These are phyloP conservation scores for Phasia obesa DNA, from an alignment of 2,888 invertebrate genomes.

Conservation along the genomic window DNA sequence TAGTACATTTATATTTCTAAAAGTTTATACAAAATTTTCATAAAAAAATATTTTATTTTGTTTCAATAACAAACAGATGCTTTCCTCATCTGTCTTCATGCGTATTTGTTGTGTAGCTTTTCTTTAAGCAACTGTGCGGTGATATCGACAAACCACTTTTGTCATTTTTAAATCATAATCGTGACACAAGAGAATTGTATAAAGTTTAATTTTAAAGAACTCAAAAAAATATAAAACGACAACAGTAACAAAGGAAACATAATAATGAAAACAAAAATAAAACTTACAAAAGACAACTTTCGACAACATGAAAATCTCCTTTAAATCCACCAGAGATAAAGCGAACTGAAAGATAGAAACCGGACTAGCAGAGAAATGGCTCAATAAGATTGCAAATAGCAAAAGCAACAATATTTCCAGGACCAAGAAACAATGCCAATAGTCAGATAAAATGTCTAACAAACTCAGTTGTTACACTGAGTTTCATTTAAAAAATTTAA, in stretches of 20 bases:
- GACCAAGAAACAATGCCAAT: no score
- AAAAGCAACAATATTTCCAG: background rate
- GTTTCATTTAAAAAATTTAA: no score
- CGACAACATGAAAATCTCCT: constrained; percentile 47
- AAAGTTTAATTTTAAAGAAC: background rate
- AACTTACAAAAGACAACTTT: constrained; percentile 43
- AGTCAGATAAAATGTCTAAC: no score
- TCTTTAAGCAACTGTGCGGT: background rate
- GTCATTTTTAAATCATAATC: constrained; percentile 61
- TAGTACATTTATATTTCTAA: no score
- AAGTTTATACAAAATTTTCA: background rate
- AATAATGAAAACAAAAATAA: constrained; percentile 50
- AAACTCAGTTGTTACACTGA: no score
- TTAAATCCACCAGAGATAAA: constrained; percentile 61
- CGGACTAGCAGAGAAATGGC: constrained; percentile 6
- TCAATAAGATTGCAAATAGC: background rate
- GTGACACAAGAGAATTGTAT: constrained; percentile 31
- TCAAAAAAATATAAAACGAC: background rate
- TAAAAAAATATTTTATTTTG: background rate
- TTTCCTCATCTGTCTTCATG: background rate
- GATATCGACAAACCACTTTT: constrained; percentile 53
- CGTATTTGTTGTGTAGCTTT: background rate
- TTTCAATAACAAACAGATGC: background rate
- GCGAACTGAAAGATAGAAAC: no score
- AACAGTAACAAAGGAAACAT: background rate